These are phyloP conservation scores for Brachyrhaphis roseni DNA, from an alignment of 2,797 vertebrate species.

Conservation along the genomic window DNA sequence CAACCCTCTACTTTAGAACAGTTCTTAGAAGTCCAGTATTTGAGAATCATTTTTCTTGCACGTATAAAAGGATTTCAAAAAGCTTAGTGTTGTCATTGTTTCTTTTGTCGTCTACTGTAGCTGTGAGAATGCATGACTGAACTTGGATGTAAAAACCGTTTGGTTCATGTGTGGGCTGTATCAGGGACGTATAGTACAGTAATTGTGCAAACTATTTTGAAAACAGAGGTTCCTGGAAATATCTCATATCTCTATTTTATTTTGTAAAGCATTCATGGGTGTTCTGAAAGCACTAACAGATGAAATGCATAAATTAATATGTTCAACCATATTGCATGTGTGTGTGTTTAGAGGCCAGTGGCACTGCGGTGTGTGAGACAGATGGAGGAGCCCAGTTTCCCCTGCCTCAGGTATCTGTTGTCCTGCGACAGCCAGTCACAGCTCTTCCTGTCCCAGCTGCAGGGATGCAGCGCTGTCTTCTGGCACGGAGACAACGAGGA, in stretches of 20 bases:
- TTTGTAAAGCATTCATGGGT: background rate
- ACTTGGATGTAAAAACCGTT: too few species aligned
- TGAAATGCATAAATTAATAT: background rate
- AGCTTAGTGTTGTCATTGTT: background rate
- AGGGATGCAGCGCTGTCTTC: conserved; percentile 89
- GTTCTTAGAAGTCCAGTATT: background rate
- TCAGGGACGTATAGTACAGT: too few species aligned
- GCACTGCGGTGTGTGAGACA: conserved; percentile 86
- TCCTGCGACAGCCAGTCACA: conserved; percentile 85
- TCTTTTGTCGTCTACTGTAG: background rate
- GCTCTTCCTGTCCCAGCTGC: conserved; percentile 89
- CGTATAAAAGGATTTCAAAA: too few species aligned
- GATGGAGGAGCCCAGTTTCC: conserved; percentile 95
- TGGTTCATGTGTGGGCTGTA: too few species aligned
- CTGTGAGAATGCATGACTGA: too few species aligned
- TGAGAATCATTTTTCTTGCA: too few species aligned
- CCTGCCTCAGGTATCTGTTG: conserved; percentile 88
- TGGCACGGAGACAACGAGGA: conserved; percentile 89
- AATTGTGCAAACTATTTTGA: background rate
- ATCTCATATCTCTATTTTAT: background rate
- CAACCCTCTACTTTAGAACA: background rate
- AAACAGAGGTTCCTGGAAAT: background rate
- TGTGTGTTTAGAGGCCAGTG: conserved; percentile 84
- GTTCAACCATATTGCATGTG: conserved; percentile 10
- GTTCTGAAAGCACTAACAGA: background rate